A percentile compares a stretch with the other conserved stretches of the same genome.
These are phyloP conservation scores for Ambastaia sidthimunki DNA, from an alignment of 2,797 vertebrate genomes.

Conservation along the genomic window DNA sequence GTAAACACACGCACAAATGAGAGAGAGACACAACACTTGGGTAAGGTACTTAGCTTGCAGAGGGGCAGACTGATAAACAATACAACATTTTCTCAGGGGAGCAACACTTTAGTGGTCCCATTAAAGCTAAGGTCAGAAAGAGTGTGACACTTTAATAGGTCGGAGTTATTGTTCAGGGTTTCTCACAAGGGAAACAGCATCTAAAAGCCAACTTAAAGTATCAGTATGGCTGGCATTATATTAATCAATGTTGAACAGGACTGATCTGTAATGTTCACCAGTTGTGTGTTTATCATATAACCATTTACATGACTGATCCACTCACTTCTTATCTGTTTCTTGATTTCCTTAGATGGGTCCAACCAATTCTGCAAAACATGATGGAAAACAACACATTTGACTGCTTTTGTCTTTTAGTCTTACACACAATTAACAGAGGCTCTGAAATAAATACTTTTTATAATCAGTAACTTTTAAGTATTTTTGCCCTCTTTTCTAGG, in stretches of 20 bases:
- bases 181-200: slow-evolving; percentile 18
- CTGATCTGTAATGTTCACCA: neutral
- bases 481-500: too few species aligned
- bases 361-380: slow-evolving; percentile 93
- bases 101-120: slow-evolving; percentile 22
- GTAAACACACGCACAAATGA: slow-evolving; percentile 55
- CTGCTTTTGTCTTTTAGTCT: too few species aligned
- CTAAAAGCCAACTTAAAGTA: neutral
- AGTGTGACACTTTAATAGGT: slow-evolving; percentile 24
- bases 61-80: slow-evolving; percentile 1
- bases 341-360: slow-evolving; percentile 98
- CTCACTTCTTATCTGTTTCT: slow-evolving; percentile 99
- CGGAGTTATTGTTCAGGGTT: slow-evolving; percentile 9
- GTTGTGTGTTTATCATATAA: neutral
- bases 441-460: too few species aligned
- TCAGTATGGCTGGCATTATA: neutral
- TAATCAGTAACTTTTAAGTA: too few species aligned
- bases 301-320: slow-evolving; percentile 51
- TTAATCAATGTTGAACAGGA: neutral
- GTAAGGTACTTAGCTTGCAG: slow-evolving; percentile 2
- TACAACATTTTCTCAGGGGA: neutral
- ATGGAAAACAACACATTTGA: slow-evolving; percentile 56
- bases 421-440: too few species aligned
- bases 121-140: slow-evolving; percentile 41
- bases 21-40: slow-evolving; percentile 3